Evolutionary conservation across 2,888 invertebrate genomes (phyloP).

Genomic region (Tetrapedia diversipes): DNA sequence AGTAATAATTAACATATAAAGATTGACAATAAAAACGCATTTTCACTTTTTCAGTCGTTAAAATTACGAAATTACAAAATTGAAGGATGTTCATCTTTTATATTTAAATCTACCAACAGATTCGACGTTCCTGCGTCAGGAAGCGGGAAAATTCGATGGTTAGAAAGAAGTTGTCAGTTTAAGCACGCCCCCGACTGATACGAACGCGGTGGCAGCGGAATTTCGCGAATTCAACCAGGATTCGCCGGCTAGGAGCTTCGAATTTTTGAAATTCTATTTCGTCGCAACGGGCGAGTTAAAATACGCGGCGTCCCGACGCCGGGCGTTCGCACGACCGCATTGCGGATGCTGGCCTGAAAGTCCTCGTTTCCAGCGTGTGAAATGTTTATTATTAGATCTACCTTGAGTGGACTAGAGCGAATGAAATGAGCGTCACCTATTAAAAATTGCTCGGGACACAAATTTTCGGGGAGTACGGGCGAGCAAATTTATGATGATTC

Average conservation of each 20-base stretch:
- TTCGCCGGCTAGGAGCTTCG: not conserved
- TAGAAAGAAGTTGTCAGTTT: constrained; percentile 2
- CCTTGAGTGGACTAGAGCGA: not conserved
- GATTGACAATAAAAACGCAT: no score
- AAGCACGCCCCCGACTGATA: no score
- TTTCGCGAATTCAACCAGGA: constrained; percentile 13
- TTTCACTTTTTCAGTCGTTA: no score
- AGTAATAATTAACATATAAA: no score
- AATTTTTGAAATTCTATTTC: constrained; percentile 32
- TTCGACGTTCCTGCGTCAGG: no score
- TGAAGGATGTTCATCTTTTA: no score
- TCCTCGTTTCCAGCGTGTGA: constrained; percentile 25
- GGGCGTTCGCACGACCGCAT: constrained; percentile 39
- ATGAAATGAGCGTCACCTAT: not conserved
- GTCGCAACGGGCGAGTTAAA: constrained; percentile 9
- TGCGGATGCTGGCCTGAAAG: constrained; percentile 37
- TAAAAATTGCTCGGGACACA: no score
- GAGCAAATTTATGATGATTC: not conserved
- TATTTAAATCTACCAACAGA: no score
- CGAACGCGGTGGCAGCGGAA: no score
- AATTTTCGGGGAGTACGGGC: no score
- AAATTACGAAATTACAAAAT: no score
- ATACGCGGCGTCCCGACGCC: constrained; percentile 11
- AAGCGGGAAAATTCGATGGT: no score
- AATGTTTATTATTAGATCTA: constrained; percentile 7